Percentiles rank a stretch among this genome's conserved stretches.
Evolutionary conservation across 2,113 vertebrate genomes (phyloP).

Genomic region (Dryoscopus gambensis): DNA sequence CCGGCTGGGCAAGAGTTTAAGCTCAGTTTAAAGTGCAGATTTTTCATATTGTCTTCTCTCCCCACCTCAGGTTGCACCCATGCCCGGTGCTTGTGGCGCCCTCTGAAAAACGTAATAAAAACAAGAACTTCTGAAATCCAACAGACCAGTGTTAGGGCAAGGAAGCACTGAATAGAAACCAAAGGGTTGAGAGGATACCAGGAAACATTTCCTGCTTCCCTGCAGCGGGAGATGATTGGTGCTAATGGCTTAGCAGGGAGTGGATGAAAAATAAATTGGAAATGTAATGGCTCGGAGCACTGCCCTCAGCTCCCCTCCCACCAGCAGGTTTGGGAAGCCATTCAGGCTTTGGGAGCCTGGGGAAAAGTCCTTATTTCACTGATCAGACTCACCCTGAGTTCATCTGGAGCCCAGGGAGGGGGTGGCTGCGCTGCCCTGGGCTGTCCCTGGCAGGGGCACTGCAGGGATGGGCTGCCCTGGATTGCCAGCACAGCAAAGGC

Average conservation of each 20-base stretch:
- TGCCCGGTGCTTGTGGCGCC: neutral
- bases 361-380: neutral
- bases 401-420: neutral
- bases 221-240: neutral
- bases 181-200: neutral
- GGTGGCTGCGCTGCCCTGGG: neutral
- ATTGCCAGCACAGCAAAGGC: neutral
- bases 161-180: neutral
- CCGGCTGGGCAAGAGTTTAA: neutral
- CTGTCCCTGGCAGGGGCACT: neutral
- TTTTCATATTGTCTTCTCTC: neutral
- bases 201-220: neutral
- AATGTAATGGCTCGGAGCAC: neutral
- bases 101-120: neutral
- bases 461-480: neutral
- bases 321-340: neutral
- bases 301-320: neutral
- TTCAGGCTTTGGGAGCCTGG: neutral
- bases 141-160: neutral
- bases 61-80: neutral
- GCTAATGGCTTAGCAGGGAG: neutral
- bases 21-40: neutral
- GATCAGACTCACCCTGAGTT: neutral
- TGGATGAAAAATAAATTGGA: neutral
- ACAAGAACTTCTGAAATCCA: neutral